Base-by-base conservation (phyloP, 2,113 vertebrate genomes). In the Nothoprocta pentlandii region DNA sequence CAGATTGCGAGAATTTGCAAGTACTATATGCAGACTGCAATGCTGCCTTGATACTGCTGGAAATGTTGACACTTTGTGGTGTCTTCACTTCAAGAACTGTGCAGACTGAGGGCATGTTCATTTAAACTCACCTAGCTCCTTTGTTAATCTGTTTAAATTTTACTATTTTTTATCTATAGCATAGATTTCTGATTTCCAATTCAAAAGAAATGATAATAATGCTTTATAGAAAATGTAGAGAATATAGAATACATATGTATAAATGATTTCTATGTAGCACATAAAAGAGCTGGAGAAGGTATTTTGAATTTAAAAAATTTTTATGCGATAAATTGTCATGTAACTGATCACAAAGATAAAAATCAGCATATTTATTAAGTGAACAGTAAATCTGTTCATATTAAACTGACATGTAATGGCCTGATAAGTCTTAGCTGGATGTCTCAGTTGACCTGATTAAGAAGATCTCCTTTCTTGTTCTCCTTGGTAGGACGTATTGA, bases 391-490 rank as follows among this genome's bases (percentile, higher is more conserved):
- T 39, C 36, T 39, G 36, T 39, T 39, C 36, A 39, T 39, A 39
- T 39, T 39, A 39, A 39, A 39, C 36, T 39, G 36, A 39, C 36
- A 39, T 39, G 36, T 39, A 39, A 44, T 56, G 70, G 53, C 22
- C 6, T 6, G 41, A 41, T 71, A 77, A 96, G 22, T 53, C 32
- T 93, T 12, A 46, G 39, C 36, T 19, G 68, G 41, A 46, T 32
- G 12, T 47, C 21, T 41, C 62, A 71, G 70, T 36, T 95, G 63
- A 78, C 73, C 95, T 96, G 71, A 58, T 88, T 67, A 49, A 85
- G 49, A 62, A 53, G 85, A 84, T 44, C 44, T 83, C 64, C 51
- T 51, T 74, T 94, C 49, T 70, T 21, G 36, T 44, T 41, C 75
- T 56, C 74, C 9, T 79, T 71, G 44, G 49, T 74, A 82, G 68